These are phyloP conservation scores for Camponotus floridanus DNA, from an alignment of 1,140 invertebrate genomes.

Conservation along the genomic window DNA sequence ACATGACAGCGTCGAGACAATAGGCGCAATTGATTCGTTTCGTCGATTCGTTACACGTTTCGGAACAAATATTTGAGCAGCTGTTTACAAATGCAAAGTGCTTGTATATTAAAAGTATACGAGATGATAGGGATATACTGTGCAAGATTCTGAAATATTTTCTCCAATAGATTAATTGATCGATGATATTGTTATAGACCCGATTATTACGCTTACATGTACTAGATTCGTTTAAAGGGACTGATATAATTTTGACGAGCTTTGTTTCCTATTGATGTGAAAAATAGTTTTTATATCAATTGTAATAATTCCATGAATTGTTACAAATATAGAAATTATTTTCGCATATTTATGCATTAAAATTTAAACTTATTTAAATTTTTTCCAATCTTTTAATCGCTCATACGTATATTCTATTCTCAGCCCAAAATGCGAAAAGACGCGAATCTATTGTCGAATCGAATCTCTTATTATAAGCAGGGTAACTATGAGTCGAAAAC, in stretches of 20 bases:
- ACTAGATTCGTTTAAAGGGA: not conserved
- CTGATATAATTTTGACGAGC: not conserved
- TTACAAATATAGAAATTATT: not conserved
- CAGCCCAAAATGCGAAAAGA: not conserved
- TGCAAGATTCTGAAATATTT: not conserved
- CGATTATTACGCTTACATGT: not conserved
- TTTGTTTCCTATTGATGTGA: not conserved
- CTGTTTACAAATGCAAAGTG: not conserved
- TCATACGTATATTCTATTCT: not conserved
- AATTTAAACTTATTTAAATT: not conserved
- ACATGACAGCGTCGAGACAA: not conserved
- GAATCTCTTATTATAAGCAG: constrained; percentile 20
- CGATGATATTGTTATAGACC: not conserved
- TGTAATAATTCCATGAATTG: not conserved
- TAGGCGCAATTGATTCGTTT: constrained; percentile 11
- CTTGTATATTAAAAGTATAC: not conserved
- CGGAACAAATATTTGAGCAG: not conserved
- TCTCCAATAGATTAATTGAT: not conserved
- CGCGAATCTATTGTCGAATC: constrained; percentile 2
- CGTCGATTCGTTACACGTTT: not conserved
- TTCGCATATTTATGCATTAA: not conserved
- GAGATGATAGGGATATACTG: not conserved
- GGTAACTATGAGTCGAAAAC: constrained; percentile 60
- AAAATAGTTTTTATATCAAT: not conserved
- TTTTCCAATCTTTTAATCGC: not conserved